Evolutionary conservation across 2,113 vertebrate species (phyloP).

Genomic region (Pithys albifrons): DNA sequence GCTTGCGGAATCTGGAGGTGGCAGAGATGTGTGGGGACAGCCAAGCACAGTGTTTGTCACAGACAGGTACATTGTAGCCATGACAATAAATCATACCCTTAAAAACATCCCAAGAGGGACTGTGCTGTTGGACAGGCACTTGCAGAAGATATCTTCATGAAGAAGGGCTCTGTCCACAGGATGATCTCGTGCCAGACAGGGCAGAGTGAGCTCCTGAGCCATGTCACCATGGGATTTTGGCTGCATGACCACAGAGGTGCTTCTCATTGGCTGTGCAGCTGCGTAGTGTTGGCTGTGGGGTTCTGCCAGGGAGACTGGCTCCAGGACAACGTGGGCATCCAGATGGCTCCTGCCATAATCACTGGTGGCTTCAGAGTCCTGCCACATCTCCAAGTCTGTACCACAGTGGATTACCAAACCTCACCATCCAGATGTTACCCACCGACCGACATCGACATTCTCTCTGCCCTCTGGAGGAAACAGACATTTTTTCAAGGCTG

Average conservation of each 20-base stretch:
- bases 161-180: neutral
- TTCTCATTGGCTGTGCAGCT: neutral
- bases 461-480: neutral
- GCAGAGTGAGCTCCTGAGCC: neutral
- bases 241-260: neutral
- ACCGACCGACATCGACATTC: neutral
- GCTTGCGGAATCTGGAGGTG: neutral
- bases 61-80: neutral
- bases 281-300: neutral
- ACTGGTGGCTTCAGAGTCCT: neutral
- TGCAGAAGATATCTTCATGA: neutral
- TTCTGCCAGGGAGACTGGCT: neutral
- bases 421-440: neutral
- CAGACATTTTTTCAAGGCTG: neutral
- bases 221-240: neutral
- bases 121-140: neutral
- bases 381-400: neutral
- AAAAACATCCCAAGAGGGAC: neutral
- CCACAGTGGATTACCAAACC: neutral
- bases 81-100: neutral
- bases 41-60: fast-evolving
- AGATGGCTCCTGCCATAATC: neutral
- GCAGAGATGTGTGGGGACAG: neutral
- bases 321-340: neutral
- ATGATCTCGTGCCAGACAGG: neutral